Evolutionary conservation across 2,113 vertebrate species (phyloP), one percentile per base, ranked within the genome.

Genomic region (Urocynchramus pylzowi): DNA sequence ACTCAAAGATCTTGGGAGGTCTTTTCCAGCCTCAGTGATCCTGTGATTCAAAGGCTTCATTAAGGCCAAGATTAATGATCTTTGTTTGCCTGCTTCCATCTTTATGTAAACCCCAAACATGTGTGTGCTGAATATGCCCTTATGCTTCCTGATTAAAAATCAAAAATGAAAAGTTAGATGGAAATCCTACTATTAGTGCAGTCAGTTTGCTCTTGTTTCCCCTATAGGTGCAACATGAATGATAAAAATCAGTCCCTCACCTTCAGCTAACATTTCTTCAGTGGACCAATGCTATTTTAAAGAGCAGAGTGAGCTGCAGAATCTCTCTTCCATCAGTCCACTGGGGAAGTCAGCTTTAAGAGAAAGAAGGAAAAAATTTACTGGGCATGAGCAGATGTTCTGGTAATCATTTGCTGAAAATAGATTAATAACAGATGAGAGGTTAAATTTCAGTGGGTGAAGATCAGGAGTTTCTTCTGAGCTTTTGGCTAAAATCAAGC

Each of bases 361-460:
- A 95, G 75, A 80, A 93, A 60, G 71, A 92, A 88, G 90, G 68
- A 94, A 94, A 94, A 92, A 95, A 57, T 80, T 87, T 87, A 91
- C 91, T 77, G 87, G 90, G 74, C 87, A 74, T 63, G 14, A 95
- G 85, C 90, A 97, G 90, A 93, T 96, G 74, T 87, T 94, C 81
- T 80, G 75, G 89, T 87, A 93, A 94, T 93, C 75, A 95, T 94
- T 37, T 83, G 30, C 60, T 90, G 89, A 87, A 96, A 91, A 93
- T 26, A 31, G 49, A 94, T 91, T 94, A 96, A 87, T 64, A 94
- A 82, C 89, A 96, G 90, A 95, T 94, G 87, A 97, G 87, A 91
- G 53, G 84, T 96, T 90, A 69, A 63, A 94, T 95, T 89, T 93
- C 95, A 96, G 60, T 56, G 73, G 41, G 60, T 90, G 69, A 96